phyloP scores from a whole-genome alignment of 2,888 invertebrate species.

The Hypomecis atomaria region DNA sequence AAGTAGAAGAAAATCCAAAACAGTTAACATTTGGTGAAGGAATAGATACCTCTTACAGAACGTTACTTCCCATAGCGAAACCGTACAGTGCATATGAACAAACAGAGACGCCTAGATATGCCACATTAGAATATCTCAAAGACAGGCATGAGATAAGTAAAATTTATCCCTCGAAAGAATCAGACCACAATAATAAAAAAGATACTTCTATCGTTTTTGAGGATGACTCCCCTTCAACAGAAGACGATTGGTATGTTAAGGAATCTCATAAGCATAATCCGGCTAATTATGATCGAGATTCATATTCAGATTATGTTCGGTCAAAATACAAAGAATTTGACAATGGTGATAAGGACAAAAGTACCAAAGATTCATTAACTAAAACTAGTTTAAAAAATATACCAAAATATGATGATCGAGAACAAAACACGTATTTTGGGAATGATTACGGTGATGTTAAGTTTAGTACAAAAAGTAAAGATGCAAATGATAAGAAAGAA shows the following conservation, averaged over 20 bases:
- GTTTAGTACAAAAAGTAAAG: not conserved
- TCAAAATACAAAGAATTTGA: slow-evolving; percentile 26
- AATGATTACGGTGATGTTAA: slow-evolving; percentile 2
- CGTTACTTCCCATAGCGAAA: slow-evolving; percentile 40
- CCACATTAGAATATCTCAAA: slow-evolving; percentile 44
- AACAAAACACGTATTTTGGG: slow-evolving; percentile 3
- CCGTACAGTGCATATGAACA: slow-evolving; percentile 38
- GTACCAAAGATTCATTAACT: slow-evolving; percentile 18
- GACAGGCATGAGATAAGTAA: slow-evolving; percentile 47
- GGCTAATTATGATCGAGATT: slow-evolving; percentile 35
- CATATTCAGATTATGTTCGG: slow-evolving; percentile 32
- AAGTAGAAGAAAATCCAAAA: not conserved
- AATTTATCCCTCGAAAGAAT: slow-evolving; percentile 40
- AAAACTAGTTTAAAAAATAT: slow-evolving; percentile 9
- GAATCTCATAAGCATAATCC: slow-evolving; percentile 39
- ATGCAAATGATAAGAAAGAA: slow-evolving; percentile 5
- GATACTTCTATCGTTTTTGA: slow-evolving; percentile 30
- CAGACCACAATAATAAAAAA: slow-evolving; percentile 15
- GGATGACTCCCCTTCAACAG: slow-evolving; percentile 32
- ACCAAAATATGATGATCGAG: slow-evolving; percentile 9
- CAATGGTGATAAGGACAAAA: slow-evolving; percentile 21
- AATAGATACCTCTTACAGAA: slow-evolving; percentile 41
- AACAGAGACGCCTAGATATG: slow-evolving; percentile 44
- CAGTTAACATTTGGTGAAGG: slow-evolving; percentile 11
- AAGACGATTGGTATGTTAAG: slow-evolving; percentile 42